Percentiles rank a stretch among this genome's conserved stretches.
Conservation (phyloP, 2,797 vertebrate species). For the Pitangus sulphuratus region DNA sequence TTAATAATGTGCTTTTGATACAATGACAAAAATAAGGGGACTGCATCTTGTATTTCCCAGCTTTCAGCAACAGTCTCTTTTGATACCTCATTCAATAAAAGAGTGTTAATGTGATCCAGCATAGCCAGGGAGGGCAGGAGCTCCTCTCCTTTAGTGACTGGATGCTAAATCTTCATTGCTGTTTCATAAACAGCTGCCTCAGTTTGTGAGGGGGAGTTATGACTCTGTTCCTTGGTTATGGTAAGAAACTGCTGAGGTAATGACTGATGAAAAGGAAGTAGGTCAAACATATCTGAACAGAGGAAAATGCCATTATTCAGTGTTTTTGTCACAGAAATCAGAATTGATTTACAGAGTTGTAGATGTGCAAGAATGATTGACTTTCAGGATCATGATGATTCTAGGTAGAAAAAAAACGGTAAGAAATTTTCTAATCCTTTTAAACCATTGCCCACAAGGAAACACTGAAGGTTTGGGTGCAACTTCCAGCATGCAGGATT, state of each 20-base stretch:
- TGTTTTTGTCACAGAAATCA: background rate
- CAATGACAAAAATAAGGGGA: background rate
- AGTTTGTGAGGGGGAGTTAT: background rate
- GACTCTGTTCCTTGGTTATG: background rate
- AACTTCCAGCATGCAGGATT: background rate
- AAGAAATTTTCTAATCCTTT: background rate
- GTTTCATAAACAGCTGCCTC: background rate
- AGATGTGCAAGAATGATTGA: background rate
- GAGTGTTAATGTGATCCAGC: background rate
- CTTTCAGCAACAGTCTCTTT: slow-evolving; percentile 12
- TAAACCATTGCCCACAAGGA: background rate
- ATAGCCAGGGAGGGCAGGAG: background rate
- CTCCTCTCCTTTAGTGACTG: background rate
- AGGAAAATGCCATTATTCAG: background rate
- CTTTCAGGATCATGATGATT: background rate
- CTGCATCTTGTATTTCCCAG: slow-evolving; percentile 14
- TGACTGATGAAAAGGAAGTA: background rate
- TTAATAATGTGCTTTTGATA: background rate
- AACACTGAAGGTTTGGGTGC: background rate
- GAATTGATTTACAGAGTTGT: background rate
- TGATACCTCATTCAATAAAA: background rate
- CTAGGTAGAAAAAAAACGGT: background rate
- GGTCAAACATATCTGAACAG: background rate
- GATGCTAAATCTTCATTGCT: background rate
- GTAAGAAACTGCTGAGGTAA: background rate